These are phyloP conservation scores for Heteromyza rotundicornis DNA, from an alignment of 2,888 invertebrate species.

Conservation along the genomic window DNA sequence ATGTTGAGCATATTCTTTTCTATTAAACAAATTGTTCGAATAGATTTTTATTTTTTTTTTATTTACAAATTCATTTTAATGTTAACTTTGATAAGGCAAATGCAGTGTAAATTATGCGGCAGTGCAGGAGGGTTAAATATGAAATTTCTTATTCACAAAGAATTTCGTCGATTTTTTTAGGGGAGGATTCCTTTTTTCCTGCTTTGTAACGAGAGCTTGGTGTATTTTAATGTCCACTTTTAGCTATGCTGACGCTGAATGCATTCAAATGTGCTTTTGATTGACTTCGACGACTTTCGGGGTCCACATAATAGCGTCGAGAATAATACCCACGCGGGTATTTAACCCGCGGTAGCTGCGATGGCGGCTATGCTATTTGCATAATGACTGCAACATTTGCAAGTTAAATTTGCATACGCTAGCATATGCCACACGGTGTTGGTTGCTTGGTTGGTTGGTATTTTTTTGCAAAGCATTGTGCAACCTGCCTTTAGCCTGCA, in stretches of 20 bases:
- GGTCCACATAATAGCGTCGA: too few species aligned
- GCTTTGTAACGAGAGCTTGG: too few species aligned
- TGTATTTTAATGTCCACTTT: background rate
- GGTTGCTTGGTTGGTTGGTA: background rate
- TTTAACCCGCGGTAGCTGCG: background rate
- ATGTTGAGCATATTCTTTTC: background rate
- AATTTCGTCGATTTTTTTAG: background rate
- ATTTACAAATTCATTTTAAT: too few species aligned
- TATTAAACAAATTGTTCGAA: background rate
- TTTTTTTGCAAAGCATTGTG: background rate
- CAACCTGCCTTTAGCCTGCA: background rate
- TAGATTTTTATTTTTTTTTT: background rate
- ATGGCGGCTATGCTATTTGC: too few species aligned
- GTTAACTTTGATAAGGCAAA: too few species aligned
- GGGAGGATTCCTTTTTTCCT: background rate
- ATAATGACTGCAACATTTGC: background rate
- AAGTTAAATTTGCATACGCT: background rate
- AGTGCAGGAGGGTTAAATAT: background rate
- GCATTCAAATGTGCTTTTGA: slow-evolving; percentile 1
- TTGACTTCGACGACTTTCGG: background rate
- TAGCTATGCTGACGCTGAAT: background rate
- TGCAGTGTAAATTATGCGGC: slow-evolving; percentile 1
- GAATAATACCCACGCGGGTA: too few species aligned
- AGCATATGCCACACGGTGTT: background rate
- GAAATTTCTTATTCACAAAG: background rate